A percentile compares a stretch with the other conserved stretches of the same genome.
These are phyloP conservation scores for Sinella curviseta DNA, from an alignment of 1,140 invertebrate genomes.

Conservation along the genomic window DNA sequence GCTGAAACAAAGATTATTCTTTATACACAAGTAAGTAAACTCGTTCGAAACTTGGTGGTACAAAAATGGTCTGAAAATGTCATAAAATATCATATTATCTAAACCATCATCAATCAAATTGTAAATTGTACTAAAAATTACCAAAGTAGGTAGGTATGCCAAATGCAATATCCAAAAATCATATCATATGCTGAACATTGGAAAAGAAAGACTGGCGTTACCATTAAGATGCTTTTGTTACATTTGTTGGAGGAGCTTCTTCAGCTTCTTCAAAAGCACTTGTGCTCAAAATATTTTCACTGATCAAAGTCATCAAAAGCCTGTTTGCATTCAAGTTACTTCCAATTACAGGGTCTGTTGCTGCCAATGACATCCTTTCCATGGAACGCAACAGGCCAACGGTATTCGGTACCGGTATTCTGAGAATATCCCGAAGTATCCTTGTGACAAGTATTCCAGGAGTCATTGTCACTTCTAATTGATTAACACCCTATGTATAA, in stretches of 20 bases:
- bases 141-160: no score
- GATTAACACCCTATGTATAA: background rate
- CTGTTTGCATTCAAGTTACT: background rate
- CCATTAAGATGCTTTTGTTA: background rate
- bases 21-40: no score
- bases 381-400: background rate
- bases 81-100: no score
- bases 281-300: background rate
- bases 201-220: background rate
- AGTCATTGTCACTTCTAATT: background rate
- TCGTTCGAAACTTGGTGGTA: no score
- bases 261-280: background rate
- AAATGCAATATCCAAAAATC: no score
- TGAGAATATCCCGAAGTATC: background rate
- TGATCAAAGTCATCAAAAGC: background rate
- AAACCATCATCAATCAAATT: no score
- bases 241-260: background rate
- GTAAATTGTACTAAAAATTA: no score
- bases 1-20: no score
- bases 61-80: no score
- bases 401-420: background rate
- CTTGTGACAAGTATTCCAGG: background rate
- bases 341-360: background rate
- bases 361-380: background rate
- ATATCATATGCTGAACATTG: no score